phyloP scores from a whole-genome alignment of 2,797 vertebrate genomes.

The Siniperca scherzeri region DNA sequence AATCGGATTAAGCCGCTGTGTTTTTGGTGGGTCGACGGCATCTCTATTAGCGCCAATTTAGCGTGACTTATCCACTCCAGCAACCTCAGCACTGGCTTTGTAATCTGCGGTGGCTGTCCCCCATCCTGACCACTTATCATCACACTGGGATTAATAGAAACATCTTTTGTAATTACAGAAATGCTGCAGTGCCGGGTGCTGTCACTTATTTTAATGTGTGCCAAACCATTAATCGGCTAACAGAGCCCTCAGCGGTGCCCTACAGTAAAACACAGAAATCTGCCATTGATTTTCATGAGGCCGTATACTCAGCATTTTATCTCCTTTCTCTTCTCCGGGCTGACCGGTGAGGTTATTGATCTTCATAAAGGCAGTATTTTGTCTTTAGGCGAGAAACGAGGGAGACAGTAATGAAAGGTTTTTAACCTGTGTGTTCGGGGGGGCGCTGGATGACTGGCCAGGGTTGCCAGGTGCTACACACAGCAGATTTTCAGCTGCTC shows the following conservation, averaged over 20 bases:
- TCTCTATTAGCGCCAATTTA: conserved; percentile 80
- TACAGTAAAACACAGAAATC: conserved; percentile 81
- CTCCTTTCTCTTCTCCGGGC: conserved; percentile 54
- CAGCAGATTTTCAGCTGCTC: conserved; percentile 74
- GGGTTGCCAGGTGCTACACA: conserved; percentile 72
- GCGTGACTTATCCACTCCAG: conserved; percentile 70
- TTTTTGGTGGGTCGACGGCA: conserved; percentile 58
- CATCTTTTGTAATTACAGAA: conserved; percentile 81
- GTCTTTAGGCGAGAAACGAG: conserved; percentile 73
- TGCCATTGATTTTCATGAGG: conserved; percentile 80
- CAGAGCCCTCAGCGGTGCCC: conserved; percentile 63
- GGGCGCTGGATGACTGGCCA: conserved; percentile 54
- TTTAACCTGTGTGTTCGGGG: conserved; percentile 75
- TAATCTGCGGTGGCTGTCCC: conserved; percentile 58
- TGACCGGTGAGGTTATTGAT: conserved; percentile 77
- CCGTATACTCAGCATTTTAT: conserved; percentile 76
- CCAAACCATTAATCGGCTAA: conserved; percentile 80
- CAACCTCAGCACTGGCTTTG: conserved; percentile 59
- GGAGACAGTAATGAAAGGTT: conserved; percentile 84
- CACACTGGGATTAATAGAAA: conserved; percentile 81
- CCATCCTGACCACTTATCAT: conserved; percentile 73
- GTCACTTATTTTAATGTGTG: conserved; percentile 80
- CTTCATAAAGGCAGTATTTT: conserved; percentile 84
- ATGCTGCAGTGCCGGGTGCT: conserved; percentile 57
- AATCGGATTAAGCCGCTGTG: conserved; percentile 74